These are phyloP conservation scores for Xenops minutus DNA, from an alignment of 2,797 vertebrate species.

Conservation along the genomic window DNA sequence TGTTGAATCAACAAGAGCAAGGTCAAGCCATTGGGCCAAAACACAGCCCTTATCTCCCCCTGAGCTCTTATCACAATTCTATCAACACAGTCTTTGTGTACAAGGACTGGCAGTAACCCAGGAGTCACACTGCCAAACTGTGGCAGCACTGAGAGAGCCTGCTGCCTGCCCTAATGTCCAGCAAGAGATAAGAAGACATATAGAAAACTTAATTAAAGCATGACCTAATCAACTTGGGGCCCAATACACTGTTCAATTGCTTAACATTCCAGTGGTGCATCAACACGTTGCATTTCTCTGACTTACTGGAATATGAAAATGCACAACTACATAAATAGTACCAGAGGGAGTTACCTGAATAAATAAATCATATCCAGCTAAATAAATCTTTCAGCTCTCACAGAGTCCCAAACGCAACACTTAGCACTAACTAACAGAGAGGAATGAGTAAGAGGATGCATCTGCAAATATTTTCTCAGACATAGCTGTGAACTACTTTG, in stretches of 20 bases:
- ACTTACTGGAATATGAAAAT: constrained; percentile 15
- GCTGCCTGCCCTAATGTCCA: not conserved
- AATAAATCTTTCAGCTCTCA: constrained; percentile 26
- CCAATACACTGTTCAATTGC: not conserved
- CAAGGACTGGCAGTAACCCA: constrained; percentile 4
- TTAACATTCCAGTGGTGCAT: not conserved
- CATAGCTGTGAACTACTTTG: not conserved
- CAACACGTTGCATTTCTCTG: not conserved
- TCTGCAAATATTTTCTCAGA: not conserved
- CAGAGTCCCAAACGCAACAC: not conserved
- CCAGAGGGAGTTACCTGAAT: constrained; percentile 25
- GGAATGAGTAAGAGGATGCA: not conserved
- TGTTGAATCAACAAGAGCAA: constrained; percentile 31
- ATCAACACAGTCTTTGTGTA: constrained; percentile 21
- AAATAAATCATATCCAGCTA: not conserved
- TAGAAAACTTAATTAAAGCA: not conserved
- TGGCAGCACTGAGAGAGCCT: not conserved
- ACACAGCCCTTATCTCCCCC: not conserved
- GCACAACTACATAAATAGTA: not conserved
- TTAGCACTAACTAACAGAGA: not conserved
- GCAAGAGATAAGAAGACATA: not conserved
- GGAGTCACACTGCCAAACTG: not conserved
- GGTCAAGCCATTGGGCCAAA: not conserved
- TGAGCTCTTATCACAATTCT: not conserved
- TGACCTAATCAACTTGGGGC: not conserved